A percentile compares a stretch with the other conserved stretches of the same genome.
Conservation (phyloP, 1,140 invertebrate genomes). For the Zaprionus tsacasi region DNA sequence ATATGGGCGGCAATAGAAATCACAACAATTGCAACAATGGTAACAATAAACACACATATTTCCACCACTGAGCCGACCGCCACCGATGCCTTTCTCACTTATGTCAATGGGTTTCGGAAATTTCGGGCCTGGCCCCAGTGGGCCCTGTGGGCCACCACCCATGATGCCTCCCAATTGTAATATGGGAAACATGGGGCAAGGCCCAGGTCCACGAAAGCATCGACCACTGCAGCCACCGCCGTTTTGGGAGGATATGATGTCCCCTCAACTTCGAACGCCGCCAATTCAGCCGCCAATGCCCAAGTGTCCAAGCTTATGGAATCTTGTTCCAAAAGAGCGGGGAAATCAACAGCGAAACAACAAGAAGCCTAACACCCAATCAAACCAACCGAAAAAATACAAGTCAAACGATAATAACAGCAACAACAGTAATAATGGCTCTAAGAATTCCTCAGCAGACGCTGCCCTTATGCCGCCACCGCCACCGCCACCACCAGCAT, state of each 20-base stretch:
- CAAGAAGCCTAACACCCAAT: constrained; percentile 31
- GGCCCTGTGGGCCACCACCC: constrained; percentile 1
- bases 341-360: constrained; percentile 38
- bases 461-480: constrained; percentile 67
- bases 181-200: constrained; percentile 31
- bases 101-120: constrained; percentile 58
- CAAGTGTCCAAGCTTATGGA: constrained; percentile 69
- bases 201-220: constrained; percentile 32
- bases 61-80: constrained; percentile 53
- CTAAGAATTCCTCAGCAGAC: constrained; percentile 27
- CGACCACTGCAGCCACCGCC: constrained; percentile 65
- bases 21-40: constrained; percentile 10
- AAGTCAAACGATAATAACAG: constrained; percentile 29
- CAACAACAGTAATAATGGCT: constrained; percentile 25
- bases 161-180: constrained; percentile 32
- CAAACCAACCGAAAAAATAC: constrained; percentile 48
- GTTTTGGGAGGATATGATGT: constrained; percentile 77
- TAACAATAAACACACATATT: constrained; percentile 40
- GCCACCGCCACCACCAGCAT: constrained; percentile 51
- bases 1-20: constrained; percentile 22
- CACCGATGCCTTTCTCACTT: constrained; percentile 62
- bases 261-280: constrained; percentile 53
- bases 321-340: constrained; percentile 63
- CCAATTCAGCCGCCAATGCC: constrained; percentile 74
- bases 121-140: constrained; percentile 52